A percentile compares a stretch with the other conserved stretches of the same genome.
These are phyloP conservation scores for Furcula furcula DNA, from an alignment of 2,888 invertebrate genomes.

Conservation along the genomic window DNA sequence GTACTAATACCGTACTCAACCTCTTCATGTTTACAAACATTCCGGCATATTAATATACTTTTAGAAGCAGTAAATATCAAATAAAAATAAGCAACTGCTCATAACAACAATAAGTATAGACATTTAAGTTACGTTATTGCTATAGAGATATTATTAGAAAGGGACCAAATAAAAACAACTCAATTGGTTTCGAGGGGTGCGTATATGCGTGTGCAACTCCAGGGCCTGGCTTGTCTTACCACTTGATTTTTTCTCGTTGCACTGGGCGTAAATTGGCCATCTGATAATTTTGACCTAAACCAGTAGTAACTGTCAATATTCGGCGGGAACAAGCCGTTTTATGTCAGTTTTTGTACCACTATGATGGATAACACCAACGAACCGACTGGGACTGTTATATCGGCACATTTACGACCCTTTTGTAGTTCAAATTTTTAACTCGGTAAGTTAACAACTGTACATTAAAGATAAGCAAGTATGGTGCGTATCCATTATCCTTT, in stretches of 20 bases:
- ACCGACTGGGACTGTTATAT: conserved; percentile 2
- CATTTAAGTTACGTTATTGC: conserved; percentile 5
- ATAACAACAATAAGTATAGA: neutral
- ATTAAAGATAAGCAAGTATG: no score
- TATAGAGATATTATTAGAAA: conserved; percentile 22
- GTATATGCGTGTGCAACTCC: no score
- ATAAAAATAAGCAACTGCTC: neutral
- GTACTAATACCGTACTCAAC: no score
- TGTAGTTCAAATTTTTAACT: no score
- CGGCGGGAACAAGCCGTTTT: conserved; percentile 60
- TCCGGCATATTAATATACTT: no score
- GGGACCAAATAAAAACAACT: conserved; percentile 62
- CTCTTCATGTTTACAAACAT: no score
- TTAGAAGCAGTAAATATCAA: no score
- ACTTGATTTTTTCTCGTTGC: conserved; percentile 65
- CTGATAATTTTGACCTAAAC: conserved; percentile 79
- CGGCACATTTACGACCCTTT: neutral
- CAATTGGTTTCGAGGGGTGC: conserved; percentile 62
- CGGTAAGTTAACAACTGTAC: no score
- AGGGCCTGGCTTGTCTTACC: conserved; percentile 43
- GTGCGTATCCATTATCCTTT: no score
- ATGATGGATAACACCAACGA: conserved; percentile 53
- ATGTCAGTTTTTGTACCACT: conserved; percentile 59
- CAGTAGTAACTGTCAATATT: conserved; percentile 69
- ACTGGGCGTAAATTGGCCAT: conserved; percentile 64